These are phyloP conservation scores for Pseudochirops corinnae DNA, from an alignment of 2,797 vertebrate species.

Conservation along the genomic window DNA sequence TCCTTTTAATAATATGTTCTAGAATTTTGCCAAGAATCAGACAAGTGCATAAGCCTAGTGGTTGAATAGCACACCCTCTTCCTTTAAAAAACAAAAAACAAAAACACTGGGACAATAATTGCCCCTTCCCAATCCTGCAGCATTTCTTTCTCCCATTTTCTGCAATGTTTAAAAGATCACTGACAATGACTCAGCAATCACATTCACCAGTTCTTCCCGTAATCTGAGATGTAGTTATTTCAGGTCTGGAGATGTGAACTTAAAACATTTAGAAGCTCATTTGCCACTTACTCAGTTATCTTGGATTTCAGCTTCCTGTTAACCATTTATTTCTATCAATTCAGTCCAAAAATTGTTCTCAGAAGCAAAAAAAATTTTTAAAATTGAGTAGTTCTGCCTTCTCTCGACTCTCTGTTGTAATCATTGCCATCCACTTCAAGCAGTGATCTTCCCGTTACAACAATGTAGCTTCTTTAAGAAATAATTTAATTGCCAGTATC, in stretches of 20 bases:
- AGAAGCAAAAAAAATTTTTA: not conserved
- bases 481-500: not conserved
- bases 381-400: not conserved
- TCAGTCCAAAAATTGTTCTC: not conserved
- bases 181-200: not conserved
- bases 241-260: not conserved
- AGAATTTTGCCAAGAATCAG: conserved; percentile 11
- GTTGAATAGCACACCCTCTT: not conserved
- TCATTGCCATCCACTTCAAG: not conserved
- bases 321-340: not conserved
- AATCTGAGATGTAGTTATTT: not conserved
- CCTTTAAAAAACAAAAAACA: not conserved
- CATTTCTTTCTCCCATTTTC: not conserved
- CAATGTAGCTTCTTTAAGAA: not conserved
- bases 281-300: not conserved
- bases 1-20: not conserved
- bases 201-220: not conserved
- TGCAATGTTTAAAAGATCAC: not conserved
- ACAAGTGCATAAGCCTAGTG: not conserved
- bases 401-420: not conserved
- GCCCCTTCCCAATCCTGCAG: not conserved
- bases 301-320: not conserved
- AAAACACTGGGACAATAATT: not conserved
- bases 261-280: not conserved
- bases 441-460: not conserved